Conservation (phyloP, 2,888 invertebrate species). For the Chloromyia formosa region DNA sequence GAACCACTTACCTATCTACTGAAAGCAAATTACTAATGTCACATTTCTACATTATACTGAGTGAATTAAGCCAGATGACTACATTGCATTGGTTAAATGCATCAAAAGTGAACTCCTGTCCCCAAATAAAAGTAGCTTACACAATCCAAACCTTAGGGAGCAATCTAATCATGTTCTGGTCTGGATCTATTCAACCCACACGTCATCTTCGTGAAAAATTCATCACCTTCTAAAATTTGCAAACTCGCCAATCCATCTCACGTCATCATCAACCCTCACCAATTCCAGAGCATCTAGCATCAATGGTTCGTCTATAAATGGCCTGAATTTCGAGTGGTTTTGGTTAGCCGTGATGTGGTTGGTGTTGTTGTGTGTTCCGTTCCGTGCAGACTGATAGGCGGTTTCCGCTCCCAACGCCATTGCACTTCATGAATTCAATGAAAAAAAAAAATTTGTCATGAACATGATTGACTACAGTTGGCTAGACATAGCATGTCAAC, state of each 20-base stretch:
- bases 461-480: conserved; percentile 39
- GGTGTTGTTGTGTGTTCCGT: background rate
- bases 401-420: conserved; percentile 43
- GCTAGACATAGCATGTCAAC: conserved; percentile 8
- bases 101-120: too few relatives aligned
- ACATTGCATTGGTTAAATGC: too few relatives aligned
- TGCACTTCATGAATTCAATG: conserved; percentile 32
- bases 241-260: background rate
- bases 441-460: conserved; percentile 39
- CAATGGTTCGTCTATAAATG: background rate
- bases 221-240: background rate
- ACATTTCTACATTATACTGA: too few relatives aligned
- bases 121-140: too few relatives aligned
- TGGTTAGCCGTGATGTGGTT: background rate
- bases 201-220: background rate
- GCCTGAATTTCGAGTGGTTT: background rate
- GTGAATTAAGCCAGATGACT: too few relatives aligned
- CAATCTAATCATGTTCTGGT: background rate
- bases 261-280: background rate
- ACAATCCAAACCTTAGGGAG: too few relatives aligned
- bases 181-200: background rate
- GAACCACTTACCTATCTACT: too few relatives aligned
- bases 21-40: too few relatives aligned
- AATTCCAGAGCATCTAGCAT: background rate
- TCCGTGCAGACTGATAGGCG: conserved; percentile 40